Conservation (phyloP, 1,140 invertebrate species). For the Aplysia californica region DNA sequence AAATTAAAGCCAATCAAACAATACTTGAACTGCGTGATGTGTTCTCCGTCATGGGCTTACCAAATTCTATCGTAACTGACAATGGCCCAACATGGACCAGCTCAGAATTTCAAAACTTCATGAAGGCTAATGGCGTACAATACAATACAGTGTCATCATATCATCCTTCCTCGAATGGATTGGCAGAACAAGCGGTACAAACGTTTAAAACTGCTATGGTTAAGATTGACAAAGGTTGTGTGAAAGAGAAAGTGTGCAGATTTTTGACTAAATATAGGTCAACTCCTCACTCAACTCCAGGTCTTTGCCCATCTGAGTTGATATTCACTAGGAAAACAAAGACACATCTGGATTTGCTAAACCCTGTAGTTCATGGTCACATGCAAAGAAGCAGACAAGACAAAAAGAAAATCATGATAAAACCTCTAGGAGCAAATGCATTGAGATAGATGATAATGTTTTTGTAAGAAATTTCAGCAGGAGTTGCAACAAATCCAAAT, state of each 20-base stretch:
- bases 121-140: background rate
- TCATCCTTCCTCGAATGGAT: background rate
- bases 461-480: too few relatives aligned
- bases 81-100: background rate
- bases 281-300: too few relatives aligned
- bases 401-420: too few relatives aligned
- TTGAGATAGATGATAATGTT: too few relatives aligned
- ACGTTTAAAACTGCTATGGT: slow-evolving; percentile 3
- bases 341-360: too few relatives aligned
- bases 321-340: too few relatives aligned
- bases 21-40: background rate
- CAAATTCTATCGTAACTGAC: background rate
- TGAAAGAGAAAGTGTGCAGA: background rate
- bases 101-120: background rate
- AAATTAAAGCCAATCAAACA: too few relatives aligned
- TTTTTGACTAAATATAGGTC: background rate
- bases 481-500: too few relatives aligned
- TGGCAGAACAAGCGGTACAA: background rate
- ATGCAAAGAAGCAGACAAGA: too few relatives aligned
- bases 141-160: background rate
- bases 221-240: background rate
- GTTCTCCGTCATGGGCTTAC: background rate
- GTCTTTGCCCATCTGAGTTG: too few relatives aligned
- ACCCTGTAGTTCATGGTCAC: too few relatives aligned
- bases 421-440: too few relatives aligned